phyloP scores from a whole-genome alignment of 1,140 invertebrate genomes.

The Ips typographus region DNA sequence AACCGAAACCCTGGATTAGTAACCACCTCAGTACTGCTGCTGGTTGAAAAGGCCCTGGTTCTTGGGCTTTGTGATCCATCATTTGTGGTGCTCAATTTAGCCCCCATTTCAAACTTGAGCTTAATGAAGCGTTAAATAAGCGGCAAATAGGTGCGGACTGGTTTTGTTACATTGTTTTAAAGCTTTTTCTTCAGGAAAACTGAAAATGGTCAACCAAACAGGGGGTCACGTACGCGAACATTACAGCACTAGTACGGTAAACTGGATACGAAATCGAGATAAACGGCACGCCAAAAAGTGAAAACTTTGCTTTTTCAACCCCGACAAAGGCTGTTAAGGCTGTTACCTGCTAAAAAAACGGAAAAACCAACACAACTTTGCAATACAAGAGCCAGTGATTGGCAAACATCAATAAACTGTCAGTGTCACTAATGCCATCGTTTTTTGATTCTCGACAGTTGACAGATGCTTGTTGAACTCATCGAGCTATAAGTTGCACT shows the following conservation, averaged over 20 bases:
- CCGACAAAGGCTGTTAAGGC: conserved; percentile 2
- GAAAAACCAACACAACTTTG: conserved; percentile 18
- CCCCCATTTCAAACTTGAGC: conserved; percentile 63
- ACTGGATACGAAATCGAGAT: neutral
- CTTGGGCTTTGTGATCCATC: conserved; percentile 67
- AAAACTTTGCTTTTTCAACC: neutral
- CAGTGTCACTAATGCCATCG: neutral
- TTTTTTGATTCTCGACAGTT: too few species aligned
- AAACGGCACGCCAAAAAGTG: too few species aligned
- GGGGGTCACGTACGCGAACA: conserved; percentile 7
- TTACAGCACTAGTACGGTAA: neutral
- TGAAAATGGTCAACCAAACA: conserved; percentile 18
- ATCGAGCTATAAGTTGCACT: too few species aligned
- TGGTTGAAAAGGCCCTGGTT: conserved; percentile 75
- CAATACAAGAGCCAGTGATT: neutral
- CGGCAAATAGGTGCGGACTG: conserved; percentile 4
- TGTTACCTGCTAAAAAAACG: conserved; percentile 7
- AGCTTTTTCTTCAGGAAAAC: conserved; percentile 22
- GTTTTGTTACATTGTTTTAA: conserved; percentile 27
- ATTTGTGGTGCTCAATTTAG: conserved; percentile 78
- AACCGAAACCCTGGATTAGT: conserved; percentile 70
- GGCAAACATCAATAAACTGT: conserved; percentile 14
- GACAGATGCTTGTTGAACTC: too few species aligned
- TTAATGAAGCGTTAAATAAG: conserved; percentile 4
- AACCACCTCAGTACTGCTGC: conserved; percentile 69